Conservation (phyloP, 2,888 invertebrate species). For the Tetanocera ferruginea region DNA sequence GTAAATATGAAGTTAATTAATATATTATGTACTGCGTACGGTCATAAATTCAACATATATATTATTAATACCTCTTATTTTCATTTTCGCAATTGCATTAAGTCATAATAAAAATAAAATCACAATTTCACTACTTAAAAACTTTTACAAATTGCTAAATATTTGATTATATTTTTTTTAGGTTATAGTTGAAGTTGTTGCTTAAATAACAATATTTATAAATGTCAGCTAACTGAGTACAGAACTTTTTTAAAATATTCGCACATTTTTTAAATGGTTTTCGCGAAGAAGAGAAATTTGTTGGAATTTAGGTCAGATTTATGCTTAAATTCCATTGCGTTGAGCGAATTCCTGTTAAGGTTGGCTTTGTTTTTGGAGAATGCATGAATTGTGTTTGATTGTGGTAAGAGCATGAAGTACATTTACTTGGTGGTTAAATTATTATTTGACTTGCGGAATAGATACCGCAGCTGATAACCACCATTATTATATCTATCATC, state of each 20-base stretch:
- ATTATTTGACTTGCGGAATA: conserved; percentile 66
- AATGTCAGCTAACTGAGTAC: background rate
- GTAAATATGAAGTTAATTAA: background rate
- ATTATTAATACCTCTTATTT: conserved; percentile 30
- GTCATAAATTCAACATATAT: conserved; percentile 31
- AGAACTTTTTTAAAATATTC: background rate
- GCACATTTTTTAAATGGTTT: background rate
- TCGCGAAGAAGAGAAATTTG: background rate
- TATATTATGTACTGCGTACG: background rate
- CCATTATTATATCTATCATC: conserved; percentile 50
- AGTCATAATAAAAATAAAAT: conserved; percentile 2
- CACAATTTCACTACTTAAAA: conserved; percentile 9
- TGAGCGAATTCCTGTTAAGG: background rate
- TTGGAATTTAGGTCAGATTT: conserved; percentile 1
- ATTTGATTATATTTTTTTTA: background rate
- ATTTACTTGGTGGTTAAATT: conserved; percentile 37
- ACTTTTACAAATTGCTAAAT: background rate
- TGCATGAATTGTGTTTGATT: background rate
- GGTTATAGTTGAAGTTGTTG: background rate
- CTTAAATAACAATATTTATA: too few species aligned
- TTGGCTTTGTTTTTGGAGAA: background rate
- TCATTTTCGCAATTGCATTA: conserved; percentile 24
- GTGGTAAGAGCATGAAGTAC: background rate
- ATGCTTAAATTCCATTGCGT: background rate
- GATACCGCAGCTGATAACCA: conserved; percentile 61